These are phyloP conservation scores for Meloidogyne exigua DNA, from an alignment of 1,140 invertebrate genomes.

Conservation along the genomic window DNA sequence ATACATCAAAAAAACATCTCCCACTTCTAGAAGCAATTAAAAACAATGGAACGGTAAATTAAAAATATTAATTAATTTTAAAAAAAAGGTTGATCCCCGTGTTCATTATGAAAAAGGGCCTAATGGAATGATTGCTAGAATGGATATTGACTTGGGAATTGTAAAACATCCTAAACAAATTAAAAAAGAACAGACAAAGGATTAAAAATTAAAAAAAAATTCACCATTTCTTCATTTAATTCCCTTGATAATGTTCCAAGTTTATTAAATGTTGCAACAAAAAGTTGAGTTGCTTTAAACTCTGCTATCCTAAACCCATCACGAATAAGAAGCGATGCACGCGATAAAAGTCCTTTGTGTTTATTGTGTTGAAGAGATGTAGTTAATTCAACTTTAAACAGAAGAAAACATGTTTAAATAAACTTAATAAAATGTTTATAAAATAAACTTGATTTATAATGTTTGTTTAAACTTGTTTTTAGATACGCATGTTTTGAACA, in stretches of 20 bases:
- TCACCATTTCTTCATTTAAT: conserved; percentile 10
- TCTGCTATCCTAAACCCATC: conserved; percentile 13
- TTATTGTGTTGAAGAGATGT: neutral
- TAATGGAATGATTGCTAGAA: neutral
- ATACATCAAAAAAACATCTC: neutral
- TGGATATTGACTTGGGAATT: neutral
- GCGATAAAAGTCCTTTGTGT: conserved; percentile 8
- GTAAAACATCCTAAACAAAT: neutral
- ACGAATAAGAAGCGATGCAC: conserved; percentile 17
- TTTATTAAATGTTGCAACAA: conserved; percentile 18
- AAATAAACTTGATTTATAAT: neutral
- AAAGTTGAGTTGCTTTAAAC: neutral
- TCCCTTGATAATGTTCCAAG: neutral
- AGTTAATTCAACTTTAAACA: neutral
- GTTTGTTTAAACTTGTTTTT: too few species aligned
- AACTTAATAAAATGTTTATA: neutral
- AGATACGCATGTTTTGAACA: conserved; percentile 7
- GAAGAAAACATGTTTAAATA: neutral
- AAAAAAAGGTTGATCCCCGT: neutral
- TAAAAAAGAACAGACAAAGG: neutral
- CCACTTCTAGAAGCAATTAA: neutral
- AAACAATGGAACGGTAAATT: neutral
- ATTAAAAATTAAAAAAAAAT: conserved; percentile 2
- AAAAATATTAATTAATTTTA: neutral
- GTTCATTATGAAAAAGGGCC: neutral